Percentiles rank a stretch among this genome's conserved stretches.
Conservation (phyloP, 2,888 invertebrate species). For the Pyralis farinalis region DNA sequence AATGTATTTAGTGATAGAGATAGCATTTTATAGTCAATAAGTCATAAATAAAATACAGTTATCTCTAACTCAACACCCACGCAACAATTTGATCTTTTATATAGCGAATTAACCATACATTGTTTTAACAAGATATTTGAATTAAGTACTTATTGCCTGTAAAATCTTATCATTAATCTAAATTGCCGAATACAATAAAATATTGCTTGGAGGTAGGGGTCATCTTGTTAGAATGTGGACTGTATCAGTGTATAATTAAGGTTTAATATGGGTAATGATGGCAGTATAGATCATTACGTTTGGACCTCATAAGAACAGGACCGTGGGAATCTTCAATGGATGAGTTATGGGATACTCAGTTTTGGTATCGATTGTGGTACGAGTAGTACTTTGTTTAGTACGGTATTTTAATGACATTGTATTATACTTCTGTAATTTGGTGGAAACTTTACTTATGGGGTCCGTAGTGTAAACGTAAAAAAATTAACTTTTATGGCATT, state of each 20-base stretch:
- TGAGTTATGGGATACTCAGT: constrained; percentile 64
- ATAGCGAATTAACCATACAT: constrained; percentile 57
- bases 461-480: no score
- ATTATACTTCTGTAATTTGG: no score
- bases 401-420: not conserved
- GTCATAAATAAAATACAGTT: not conserved
- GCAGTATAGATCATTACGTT: constrained; percentile 69
- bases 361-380: constrained; percentile 34
- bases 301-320: constrained; percentile 69
- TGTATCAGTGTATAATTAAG: constrained; percentile 41
- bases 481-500: no score
- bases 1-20: no score
- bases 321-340: constrained; percentile 72
- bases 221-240: constrained; percentile 39
- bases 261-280: constrained; percentile 57
- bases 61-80: constrained; percentile 33
- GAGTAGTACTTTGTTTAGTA: not conserved
- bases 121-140: constrained; percentile 73
- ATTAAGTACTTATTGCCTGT: constrained; percentile 77
- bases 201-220: constrained; percentile 55
- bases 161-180: constrained; percentile 79
- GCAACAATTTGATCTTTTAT: constrained; percentile 59
- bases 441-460: no score
- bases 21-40: no score
- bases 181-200: constrained; percentile 80